Percentiles rank a stretch among this genome's conserved stretches.
Conservation (phyloP, 2,113 vertebrate genomes). For the Bothrops jararaca region DNA sequence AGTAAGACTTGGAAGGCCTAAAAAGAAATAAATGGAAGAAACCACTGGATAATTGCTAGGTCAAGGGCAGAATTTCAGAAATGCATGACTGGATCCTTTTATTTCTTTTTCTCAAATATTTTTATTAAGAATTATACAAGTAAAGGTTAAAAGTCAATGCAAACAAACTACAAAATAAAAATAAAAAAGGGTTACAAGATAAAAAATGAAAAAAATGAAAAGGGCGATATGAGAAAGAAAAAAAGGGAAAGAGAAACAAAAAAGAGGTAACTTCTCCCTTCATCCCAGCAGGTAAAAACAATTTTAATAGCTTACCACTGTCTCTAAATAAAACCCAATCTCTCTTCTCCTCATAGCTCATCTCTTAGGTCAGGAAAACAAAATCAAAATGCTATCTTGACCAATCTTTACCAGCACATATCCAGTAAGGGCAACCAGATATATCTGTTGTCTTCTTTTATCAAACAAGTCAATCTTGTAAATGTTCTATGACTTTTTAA, state of each 20-base stretch:
- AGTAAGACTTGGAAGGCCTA: background rate
- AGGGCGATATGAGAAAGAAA: background rate
- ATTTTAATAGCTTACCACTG: background rate
- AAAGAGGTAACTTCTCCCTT: background rate
- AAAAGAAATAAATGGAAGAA: background rate
- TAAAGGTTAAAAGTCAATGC: background rate
- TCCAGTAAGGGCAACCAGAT: background rate
- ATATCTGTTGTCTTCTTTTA: background rate
- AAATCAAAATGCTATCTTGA: background rate
- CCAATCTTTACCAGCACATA: background rate
- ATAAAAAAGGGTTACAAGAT: background rate
- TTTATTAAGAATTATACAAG: background rate
- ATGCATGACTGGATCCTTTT: conserved; percentile 3
- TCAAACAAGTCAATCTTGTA: background rate
- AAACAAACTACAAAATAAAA: background rate
- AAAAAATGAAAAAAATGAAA: background rate
- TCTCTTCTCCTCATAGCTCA: background rate
- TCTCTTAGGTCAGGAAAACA: background rate
- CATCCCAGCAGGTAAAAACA: background rate
- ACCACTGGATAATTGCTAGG: conserved; percentile 16
- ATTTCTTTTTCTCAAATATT: background rate
- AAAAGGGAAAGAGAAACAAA: background rate
- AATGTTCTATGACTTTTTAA: background rate
- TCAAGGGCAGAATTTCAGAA: conserved; percentile 28
- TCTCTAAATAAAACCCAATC: background rate